phyloP scores from a whole-genome alignment of 2,113 vertebrate species.

The Halcyon senegalensis region DNA sequence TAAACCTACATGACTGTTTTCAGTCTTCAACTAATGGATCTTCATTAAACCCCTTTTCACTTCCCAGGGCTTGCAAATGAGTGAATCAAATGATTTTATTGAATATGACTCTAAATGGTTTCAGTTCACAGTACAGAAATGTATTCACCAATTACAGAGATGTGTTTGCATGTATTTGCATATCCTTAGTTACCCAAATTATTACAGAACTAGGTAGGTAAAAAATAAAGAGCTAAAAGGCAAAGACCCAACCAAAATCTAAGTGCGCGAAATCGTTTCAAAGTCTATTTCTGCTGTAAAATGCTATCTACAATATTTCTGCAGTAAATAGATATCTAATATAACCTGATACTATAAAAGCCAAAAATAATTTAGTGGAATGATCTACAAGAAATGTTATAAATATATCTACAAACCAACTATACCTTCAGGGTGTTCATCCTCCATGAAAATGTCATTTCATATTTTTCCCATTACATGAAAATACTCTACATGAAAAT shows the following conservation, averaged over 20 bases:
- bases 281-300: background rate
- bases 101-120: background rate
- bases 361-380: background rate
- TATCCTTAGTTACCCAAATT: background rate
- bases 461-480: conserved; percentile 8
- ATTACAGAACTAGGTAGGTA: background rate
- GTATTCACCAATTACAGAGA: background rate
- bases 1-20: background rate
- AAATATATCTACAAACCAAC: background rate
- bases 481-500: conserved; percentile 18
- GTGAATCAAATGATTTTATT: background rate
- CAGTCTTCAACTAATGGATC: background rate
- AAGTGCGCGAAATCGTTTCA: background rate
- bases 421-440: conserved; percentile 4
- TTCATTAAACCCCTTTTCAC: background rate
- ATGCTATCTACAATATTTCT: background rate
- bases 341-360: background rate
- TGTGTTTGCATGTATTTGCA: background rate
- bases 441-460: conserved; percentile 19
- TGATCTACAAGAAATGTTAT: background rate
- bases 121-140: background rate
- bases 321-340: background rate
- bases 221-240: background rate
- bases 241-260: background rate
- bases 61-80: background rate